Evolutionary conservation across 23 tunicate species (phyloP).

Genomic region (Trididemnum clinides): DNA sequence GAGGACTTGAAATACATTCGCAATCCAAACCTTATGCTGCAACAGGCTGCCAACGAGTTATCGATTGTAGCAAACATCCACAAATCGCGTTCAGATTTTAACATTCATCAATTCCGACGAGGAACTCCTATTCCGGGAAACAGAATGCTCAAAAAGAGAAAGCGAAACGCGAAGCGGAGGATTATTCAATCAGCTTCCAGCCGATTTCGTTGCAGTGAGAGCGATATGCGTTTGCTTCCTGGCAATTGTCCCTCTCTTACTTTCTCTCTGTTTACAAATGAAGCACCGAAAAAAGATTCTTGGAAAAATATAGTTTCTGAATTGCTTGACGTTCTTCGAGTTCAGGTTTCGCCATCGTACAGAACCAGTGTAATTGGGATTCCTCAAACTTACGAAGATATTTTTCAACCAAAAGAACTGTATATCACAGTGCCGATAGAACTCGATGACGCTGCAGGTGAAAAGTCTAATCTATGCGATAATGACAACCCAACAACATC

Average conservation of each 20-base stretch:
- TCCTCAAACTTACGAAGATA: constrained; percentile 44
- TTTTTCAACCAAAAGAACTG: constrained; percentile 15
- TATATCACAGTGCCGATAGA: too few relatives aligned
- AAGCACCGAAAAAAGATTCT: background rate
- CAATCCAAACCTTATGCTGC: constrained; percentile 22
- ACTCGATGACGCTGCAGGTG: too few relatives aligned
- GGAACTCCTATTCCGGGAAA: constrained; percentile 3
- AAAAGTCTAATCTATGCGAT: too few relatives aligned
- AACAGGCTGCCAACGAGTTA: constrained; percentile 19
- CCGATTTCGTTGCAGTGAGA: background rate
- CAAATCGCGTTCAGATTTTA: constrained; percentile 43
- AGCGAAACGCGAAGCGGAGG: background rate
- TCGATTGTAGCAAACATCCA: constrained; percentile 28
- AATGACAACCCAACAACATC: too few relatives aligned
- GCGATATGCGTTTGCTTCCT: background rate
- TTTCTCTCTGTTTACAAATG: background rate
- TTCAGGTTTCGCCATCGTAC: constrained; percentile 54
- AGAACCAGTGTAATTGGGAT: constrained; percentile 45
- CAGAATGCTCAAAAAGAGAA: background rate
- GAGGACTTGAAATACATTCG: constrained; percentile 12
- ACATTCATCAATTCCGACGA: constrained; percentile 64
- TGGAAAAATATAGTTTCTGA: constrained; percentile 52
- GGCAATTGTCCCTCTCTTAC: background rate
- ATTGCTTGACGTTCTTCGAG: constrained; percentile 28
- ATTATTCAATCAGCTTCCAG: background rate